Base-by-base conservation (phyloP, 2,888 invertebrate species). In the Apotomis betuletana region DNA sequence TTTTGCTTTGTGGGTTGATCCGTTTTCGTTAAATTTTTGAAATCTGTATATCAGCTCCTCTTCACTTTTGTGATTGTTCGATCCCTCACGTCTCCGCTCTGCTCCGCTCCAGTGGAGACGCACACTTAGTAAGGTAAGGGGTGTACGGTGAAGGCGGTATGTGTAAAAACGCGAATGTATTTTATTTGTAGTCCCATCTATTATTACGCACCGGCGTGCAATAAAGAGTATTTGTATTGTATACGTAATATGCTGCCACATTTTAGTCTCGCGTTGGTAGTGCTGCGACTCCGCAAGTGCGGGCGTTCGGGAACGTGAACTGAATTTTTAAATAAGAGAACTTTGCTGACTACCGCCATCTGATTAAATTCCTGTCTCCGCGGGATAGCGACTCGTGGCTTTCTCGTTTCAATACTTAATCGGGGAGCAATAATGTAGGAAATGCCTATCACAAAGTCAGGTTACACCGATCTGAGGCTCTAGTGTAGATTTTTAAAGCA, bases 321-420 rank as follows among this genome's bases (percentile, higher is more conserved):
- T 75, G 83, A 83, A 83, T 83, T 81, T 81, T 79, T 75, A 78
- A 75, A 76, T 76, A 74, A 78, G 73, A 76, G 77, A 73, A 70
- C 75, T 77, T 76, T 75, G 67, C 51, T 51, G 44, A 69, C 65
- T 68, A 74, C 68, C 73, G 67, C 59, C 75, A 74, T 76, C 75
- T 78, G 82, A 83, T 82, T 81, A 82, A 81, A 82, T 81, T 82
- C 76, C 75, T 57, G 67, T 64, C 68, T 75, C 77, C 75, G 74
- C 68, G 69, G 59, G 36, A 70, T 27, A 52, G 70, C 59, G n/a
- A 61, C 44, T 49, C 49, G 38, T 38, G 49, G n/a, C 41, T 52
- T 68, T 52, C 46, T 61, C 46, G 5, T 59, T 54, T 46, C 44
- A 12, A 68, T 27, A 59, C 12, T 13, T 13, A 4, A 36, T 36